Conservation (phyloP, 2,888 invertebrate genomes). For the Nomada goodeniana region DNA sequence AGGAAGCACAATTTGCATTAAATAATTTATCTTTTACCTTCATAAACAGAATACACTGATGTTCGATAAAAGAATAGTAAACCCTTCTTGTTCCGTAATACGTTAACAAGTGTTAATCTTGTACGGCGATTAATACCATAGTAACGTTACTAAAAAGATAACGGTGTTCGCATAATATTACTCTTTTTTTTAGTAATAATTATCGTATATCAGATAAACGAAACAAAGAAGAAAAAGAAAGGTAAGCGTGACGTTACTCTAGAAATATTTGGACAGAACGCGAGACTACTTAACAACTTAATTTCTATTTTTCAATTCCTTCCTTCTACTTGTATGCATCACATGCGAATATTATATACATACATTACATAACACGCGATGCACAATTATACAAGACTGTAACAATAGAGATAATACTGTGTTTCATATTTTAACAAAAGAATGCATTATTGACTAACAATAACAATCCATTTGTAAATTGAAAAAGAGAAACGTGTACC, state of each 20-base stretch:
- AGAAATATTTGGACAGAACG: background rate
- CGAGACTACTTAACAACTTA: background rate
- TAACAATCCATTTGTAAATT: background rate
- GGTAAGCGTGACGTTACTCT: background rate
- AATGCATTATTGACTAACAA: conserved; percentile 2
- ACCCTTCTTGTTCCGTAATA: background rate
- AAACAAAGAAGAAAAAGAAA: background rate
- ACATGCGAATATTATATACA: too few species aligned
- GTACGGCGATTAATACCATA: background rate
- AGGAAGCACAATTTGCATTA: background rate
- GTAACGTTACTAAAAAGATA: background rate
- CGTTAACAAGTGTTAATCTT: conserved; percentile 4
- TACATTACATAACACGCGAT: background rate
- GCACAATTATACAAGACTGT: background rate
- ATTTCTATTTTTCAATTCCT: background rate
- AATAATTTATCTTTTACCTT: conserved; percentile 6
- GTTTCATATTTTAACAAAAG: conserved; percentile 2
- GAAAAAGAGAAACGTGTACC: background rate
- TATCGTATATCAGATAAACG: background rate
- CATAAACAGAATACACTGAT: conserved; percentile 5
- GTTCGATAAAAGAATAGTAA: background rate
- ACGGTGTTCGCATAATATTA: background rate
- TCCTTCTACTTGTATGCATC: background rate
- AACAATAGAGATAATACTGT: conserved; percentile 45
- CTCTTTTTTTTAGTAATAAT: background rate